Percentiles rank a stretch among this genome's conserved stretches.
Conservation (phyloP, 2,113 vertebrate species). For the Stictonetta naevosa region DNA sequence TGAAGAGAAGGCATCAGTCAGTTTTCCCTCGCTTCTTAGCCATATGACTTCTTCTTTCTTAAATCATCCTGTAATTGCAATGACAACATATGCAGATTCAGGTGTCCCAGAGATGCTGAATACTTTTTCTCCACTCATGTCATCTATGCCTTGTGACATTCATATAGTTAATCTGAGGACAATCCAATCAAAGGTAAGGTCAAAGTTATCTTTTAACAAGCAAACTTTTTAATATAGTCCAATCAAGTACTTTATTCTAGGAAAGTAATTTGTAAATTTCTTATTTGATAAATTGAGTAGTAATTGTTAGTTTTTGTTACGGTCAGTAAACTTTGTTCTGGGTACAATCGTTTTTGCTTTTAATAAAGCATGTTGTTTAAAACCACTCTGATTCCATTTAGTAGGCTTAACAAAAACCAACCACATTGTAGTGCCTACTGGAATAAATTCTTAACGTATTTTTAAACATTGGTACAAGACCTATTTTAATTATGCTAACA, state of each 20-base stretch:
- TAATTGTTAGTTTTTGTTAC: neutral
- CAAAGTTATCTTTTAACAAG: neutral
- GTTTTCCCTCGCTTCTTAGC: conserved; percentile 89
- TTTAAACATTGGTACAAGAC: neutral
- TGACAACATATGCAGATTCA: conserved; percentile 70
- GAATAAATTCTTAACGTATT: neutral
- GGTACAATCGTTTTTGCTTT: neutral
- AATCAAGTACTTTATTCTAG: neutral
- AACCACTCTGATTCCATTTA: neutral
- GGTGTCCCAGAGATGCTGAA: conserved; percentile 65
- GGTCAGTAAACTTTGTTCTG: neutral
- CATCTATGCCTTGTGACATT: conserved; percentile 89
- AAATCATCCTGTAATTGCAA: conserved; percentile 86
- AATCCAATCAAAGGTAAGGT: conserved; percentile 86
- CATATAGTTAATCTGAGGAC: conserved; percentile 90
- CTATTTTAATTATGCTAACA: neutral
- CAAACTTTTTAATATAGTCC: neutral
- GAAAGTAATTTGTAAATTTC: neutral
- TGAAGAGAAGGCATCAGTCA: conserved; percentile 78
- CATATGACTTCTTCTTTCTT: conserved; percentile 84
- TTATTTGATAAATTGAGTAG: neutral
- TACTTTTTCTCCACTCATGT: conserved; percentile 79
- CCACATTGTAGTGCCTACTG: neutral
- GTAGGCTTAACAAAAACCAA: neutral
- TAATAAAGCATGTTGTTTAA: neutral